phyloP scores from a whole-genome alignment of 2,888 invertebrate genomes.

The Lottia scabra region DNA sequence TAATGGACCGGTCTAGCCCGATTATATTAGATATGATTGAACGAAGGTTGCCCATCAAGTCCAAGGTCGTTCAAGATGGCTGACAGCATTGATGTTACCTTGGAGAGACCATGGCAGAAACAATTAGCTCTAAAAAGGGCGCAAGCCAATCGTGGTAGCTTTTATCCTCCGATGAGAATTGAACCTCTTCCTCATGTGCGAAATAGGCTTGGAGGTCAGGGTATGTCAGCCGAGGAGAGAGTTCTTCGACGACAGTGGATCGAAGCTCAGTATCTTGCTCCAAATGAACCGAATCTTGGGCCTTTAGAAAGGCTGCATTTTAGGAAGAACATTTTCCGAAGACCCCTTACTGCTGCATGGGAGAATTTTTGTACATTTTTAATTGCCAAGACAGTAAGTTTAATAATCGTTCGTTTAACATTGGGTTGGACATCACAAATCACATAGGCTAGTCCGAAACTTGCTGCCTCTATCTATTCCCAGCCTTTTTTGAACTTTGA shows the following conservation, averaged over 20 bases:
- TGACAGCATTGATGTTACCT: too few relatives aligned
- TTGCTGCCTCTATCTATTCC: too few relatives aligned
- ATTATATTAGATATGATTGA: too few relatives aligned
- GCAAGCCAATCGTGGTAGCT: slow-evolving; percentile 48
- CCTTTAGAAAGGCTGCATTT: slow-evolving; percentile 14
- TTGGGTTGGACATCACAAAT: too few relatives aligned
- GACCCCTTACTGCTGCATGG: slow-evolving; percentile 49
- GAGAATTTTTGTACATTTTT: slow-evolving; percentile 23
- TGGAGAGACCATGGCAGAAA: slow-evolving; percentile 47
- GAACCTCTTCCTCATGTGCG: slow-evolving; percentile 60
- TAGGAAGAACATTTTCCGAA: slow-evolving; percentile 48
- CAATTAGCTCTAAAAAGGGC: slow-evolving; percentile 37
- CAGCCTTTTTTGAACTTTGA: too few relatives aligned
- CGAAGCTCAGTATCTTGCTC: slow-evolving; percentile 59
- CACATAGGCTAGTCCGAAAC: too few relatives aligned
- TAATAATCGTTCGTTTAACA: too few relatives aligned
- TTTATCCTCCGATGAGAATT: slow-evolving; percentile 61
- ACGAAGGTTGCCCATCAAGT: too few relatives aligned
- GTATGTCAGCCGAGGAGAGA: slow-evolving; percentile 63
- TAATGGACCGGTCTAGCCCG: too few relatives aligned
- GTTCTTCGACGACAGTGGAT: slow-evolving; percentile 63
- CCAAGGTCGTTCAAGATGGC: too few relatives aligned
- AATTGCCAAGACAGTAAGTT: too few relatives aligned
- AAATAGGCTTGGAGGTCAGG: slow-evolving; percentile 46
- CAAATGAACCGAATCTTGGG: slow-evolving; percentile 57